Conservation (phyloP, 30 jellyfish, hydroid and myxozoan species). For the Turritopsis rubra region DNA sequence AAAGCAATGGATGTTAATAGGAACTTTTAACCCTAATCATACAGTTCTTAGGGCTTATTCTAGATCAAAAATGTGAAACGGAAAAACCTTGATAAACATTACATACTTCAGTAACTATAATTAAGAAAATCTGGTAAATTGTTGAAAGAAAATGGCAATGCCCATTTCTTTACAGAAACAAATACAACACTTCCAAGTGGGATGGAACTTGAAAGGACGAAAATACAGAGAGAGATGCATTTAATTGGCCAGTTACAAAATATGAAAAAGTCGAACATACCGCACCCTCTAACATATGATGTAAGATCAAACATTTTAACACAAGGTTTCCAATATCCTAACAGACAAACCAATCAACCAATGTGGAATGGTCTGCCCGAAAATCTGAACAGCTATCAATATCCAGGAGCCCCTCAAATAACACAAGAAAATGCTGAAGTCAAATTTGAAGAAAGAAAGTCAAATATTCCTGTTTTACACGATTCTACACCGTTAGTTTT, state of each 20-base stretch:
- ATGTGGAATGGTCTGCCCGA: background rate
- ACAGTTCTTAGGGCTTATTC: too few species aligned
- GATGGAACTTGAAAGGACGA: background rate
- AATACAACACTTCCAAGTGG: background rate
- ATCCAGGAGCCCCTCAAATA: background rate
- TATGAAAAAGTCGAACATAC: conserved; percentile 26
- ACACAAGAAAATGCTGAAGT: background rate
- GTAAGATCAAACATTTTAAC: background rate
- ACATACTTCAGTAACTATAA: too few species aligned
- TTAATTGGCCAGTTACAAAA: conserved; percentile 10
- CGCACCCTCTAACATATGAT: conserved; percentile 10
- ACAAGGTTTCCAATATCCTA: background rate
- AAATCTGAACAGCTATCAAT: background rate
- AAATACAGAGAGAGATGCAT: conserved; percentile 11
- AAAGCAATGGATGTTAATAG: too few species aligned
- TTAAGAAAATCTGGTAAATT: too few species aligned
- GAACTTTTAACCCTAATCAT: too few species aligned
- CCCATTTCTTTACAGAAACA: background rate
- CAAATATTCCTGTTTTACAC: background rate
- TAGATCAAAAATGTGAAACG: too few species aligned
- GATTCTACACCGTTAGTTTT: conserved; percentile 9
- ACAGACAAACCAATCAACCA: background rate
- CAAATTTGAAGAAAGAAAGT: background rate
- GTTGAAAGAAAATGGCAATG: too few species aligned
- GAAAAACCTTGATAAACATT: too few species aligned